A percentile compares a stretch with the other conserved stretches of the same genome.
phyloP scores from a whole-genome alignment of 1,140 invertebrate genomes.

The Sweltsa coloradensis region DNA sequence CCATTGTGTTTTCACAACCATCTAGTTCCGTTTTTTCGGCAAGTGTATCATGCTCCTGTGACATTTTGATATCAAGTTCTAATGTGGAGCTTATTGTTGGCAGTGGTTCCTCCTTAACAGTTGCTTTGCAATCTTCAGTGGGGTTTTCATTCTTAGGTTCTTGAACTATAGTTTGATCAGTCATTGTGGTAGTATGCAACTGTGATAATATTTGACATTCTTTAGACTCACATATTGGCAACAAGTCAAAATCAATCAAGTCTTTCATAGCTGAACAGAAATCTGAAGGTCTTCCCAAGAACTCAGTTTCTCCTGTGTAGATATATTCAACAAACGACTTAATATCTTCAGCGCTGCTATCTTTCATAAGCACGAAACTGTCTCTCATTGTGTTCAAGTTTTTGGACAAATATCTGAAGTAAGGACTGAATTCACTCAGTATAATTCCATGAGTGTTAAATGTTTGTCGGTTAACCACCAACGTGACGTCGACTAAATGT shows the following conservation, averaged over 20 bases:
- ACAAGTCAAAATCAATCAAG: constrained; percentile 12
- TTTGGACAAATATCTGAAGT: constrained; percentile 7
- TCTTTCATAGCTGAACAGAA: constrained; percentile 5
- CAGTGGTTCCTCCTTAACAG: no score
- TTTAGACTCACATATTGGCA: constrained; percentile 5
- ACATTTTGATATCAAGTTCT: no score
- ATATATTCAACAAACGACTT: constrained; percentile 9
- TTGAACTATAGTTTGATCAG: no score
- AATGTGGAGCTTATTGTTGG: no score
- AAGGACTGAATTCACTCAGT: constrained; percentile 10
- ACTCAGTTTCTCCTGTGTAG: constrained; percentile 8
- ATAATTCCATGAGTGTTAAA: constrained; percentile 9
- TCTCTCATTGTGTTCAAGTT: constrained; percentile 5
- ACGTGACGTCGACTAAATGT: constrained; percentile 5
- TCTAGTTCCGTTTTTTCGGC: no score
- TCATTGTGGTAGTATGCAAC: no score
- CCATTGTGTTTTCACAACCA: no score
- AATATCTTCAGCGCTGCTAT: not conserved
- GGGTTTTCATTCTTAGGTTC: no score
- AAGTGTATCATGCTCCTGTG: no score
- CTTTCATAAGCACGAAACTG: constrained; percentile 2
- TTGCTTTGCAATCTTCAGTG: no score
- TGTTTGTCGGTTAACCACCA: not conserved
- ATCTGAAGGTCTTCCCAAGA: constrained; percentile 2
- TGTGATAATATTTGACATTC: no score